Evolutionary conservation across 2,797 vertebrate genomes (phyloP).

Genomic region (Acanthurus tractus): DNA sequence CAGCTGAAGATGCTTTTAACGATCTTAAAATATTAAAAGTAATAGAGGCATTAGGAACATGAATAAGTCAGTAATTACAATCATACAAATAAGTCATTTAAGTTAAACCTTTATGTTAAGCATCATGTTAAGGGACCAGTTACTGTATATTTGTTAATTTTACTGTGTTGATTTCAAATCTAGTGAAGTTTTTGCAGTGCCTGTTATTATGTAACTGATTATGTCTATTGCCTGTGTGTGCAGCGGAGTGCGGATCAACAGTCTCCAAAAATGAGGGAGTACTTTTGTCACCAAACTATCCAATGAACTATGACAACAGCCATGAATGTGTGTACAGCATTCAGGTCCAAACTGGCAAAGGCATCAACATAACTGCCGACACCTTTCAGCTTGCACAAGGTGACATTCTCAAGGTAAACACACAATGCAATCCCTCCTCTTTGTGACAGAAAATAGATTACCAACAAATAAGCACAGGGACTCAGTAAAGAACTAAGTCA

Average conservation of each 20-base stretch:
- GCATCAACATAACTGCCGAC: conserved; percentile 95
- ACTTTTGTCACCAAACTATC: conserved; percentile 96
- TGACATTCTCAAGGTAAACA: conserved; percentile 95
- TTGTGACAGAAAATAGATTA: conserved; percentile 29
- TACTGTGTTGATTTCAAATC: neutral
- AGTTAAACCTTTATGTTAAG: conserved; percentile 36
- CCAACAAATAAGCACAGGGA: neutral
- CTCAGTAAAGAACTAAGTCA: neutral
- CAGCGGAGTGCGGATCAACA: conserved; percentile 96
- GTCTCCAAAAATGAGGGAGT: conserved; percentile 93
- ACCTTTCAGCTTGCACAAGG: conserved; percentile 94
- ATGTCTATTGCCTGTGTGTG: conserved; percentile 43
- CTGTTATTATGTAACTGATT: conserved; percentile 46
- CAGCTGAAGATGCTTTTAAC: conserved; percentile 43
- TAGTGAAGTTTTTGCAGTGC: neutral
- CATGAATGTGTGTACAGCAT: conserved; percentile 98
- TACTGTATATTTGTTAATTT: conserved; percentile 18
- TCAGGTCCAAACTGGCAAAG: conserved; percentile 96
- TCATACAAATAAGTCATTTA: conserved; percentile 33
- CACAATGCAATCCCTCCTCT: neutral
- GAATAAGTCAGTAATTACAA: conserved; percentile 15
- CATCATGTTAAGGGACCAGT: conserved; percentile 18
- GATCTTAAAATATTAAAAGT: conserved; percentile 12
- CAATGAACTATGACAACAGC: conserved; percentile 95
- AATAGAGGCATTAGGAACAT: conserved; percentile 29